A percentile compares a stretch with the other conserved stretches of the same genome.
phyloP scores from a whole-genome alignment of 2,888 invertebrate species.

The Nomada fabriciana region DNA sequence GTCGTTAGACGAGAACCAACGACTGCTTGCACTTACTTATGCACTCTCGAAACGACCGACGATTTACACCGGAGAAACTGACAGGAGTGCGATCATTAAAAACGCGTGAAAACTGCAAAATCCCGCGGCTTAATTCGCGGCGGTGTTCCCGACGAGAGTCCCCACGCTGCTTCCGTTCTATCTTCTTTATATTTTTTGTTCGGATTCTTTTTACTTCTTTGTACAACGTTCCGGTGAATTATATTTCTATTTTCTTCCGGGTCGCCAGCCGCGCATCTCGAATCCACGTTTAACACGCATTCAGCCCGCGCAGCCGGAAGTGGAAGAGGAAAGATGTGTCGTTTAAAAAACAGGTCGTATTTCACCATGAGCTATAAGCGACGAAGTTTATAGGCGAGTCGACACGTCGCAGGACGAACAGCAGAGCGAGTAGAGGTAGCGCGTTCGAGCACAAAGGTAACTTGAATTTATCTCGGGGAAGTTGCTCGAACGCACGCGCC shows the following conservation, averaged over 20 bases:
- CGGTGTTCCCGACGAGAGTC: background rate
- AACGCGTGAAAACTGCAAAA: slow-evolving; percentile 2
- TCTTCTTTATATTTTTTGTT: background rate
- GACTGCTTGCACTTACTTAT: background rate
- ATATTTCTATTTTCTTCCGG: slow-evolving; percentile 45
- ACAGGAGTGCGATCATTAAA: background rate
- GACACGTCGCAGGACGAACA: background rate
- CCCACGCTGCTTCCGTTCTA: background rate
- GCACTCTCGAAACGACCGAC: background rate
- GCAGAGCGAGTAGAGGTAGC: background rate
- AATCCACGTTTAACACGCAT: slow-evolving; percentile 36
- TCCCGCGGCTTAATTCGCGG: slow-evolving; percentile 23
- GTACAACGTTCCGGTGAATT: slow-evolving; percentile 30
- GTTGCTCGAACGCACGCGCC: background rate
- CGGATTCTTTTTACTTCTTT: background rate
- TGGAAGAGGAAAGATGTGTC: slow-evolving; percentile 11
- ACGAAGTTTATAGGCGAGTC: slow-evolving; percentile 4
- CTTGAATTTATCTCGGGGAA: slow-evolving; percentile 24
- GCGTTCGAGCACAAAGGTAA: background rate
- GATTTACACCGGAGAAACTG: background rate
- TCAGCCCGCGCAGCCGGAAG: slow-evolving; percentile 30
- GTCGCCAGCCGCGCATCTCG: slow-evolving; percentile 32
- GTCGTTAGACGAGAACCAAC: slow-evolving; percentile 4
- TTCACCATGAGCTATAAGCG: slow-evolving; percentile 14
- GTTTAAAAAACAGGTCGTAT: slow-evolving; percentile 40